Evolutionary conservation across 2,888 invertebrate species (phyloP), one percentile per base, ranked within the genome.

Genomic region (Anoplius nigerrimus): DNA sequence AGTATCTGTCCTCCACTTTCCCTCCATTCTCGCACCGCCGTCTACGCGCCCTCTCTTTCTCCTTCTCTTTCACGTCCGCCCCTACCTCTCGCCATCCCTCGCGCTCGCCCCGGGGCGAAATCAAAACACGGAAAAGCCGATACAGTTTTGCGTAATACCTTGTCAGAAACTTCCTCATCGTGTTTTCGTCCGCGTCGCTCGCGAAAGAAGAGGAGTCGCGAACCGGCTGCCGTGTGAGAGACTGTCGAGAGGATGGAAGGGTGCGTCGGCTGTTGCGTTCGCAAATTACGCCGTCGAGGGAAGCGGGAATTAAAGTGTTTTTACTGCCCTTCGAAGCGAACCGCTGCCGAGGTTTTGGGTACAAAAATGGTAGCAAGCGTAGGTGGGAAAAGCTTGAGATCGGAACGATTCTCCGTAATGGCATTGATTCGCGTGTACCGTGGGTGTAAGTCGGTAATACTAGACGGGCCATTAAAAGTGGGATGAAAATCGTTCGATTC

Each of bases 1-100:
- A 87, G 86, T 88, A 87, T 86, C 85, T 83, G 78, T 72, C 80
- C 76, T 75, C 71, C 68, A 78, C 79, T 71, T 65, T 67, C 78
- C 67, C 66, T 70, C 57, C 67, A 46, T 58, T 74, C 68, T 72
- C 75, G 64, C 66, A 56, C 72, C 67, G 46, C 74, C 66, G 70
- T 66, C 48, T n/a, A 20, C 53, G 20, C 53, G 52, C 15, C 42
- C 24, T 46, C 20, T 51, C 20, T 51, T 45, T 24, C 45, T 22
- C 27, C 42, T 22, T 11, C 56, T 20, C 46, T 51, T 60, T 55
- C 27, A 24, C 62, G 24, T 61, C 65, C n/a, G 22, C n/a, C n/a
- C n/a, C n/a, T n/a, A n/a, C n/a, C n/a, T n/a, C n/a, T n/a, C n/a
- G n/a, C n/a, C n/a, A n/a, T 27, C 48, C 16, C 58, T 59, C 57